phyloP scores from a whole-genome alignment of 2,888 invertebrate species.

The Drosophila algonquin region DNA sequence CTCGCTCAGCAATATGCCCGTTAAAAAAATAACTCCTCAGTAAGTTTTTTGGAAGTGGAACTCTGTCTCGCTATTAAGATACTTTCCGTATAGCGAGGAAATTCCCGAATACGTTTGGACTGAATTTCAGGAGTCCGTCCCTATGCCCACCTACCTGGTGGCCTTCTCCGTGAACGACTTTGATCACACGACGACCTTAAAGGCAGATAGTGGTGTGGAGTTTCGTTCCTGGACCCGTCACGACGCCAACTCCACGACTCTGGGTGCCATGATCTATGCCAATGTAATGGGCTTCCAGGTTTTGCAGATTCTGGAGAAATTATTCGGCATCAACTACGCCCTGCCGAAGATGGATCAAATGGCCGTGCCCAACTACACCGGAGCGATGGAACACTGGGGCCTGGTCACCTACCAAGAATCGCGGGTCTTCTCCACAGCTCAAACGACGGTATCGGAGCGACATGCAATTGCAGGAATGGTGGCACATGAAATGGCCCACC shows the following conservation, averaged over 20 bases:
- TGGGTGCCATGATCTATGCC: not conserved
- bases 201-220: constrained; percentile 71
- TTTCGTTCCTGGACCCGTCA: constrained; percentile 91
- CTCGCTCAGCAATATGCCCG: constrained; percentile 92
- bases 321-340: constrained; percentile 88
- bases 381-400: constrained; percentile 93
- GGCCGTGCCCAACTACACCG: constrained; percentile 94
- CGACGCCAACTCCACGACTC: not conserved
- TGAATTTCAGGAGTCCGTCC: constrained; percentile 89
- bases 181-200: constrained; percentile 76
- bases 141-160: constrained; percentile 97
- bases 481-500: constrained; percentile 90
- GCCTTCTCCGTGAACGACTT: constrained; percentile 93
- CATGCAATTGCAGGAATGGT: constrained; percentile 85
- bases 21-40: constrained; percentile 85
- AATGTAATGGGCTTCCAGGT: constrained; percentile 91
- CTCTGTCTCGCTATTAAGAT: not conserved
- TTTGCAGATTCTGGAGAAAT: constrained; percentile 88
- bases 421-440: constrained; percentile 78
- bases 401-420: constrained; percentile 91
- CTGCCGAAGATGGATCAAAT: constrained; percentile 89
- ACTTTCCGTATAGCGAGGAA: constrained; percentile 84
- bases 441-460: constrained; percentile 87
- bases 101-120: constrained; percentile 88
- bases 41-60: constrained; percentile 80